Evolutionary conservation across 2,888 invertebrate species (phyloP), one percentile per base, ranked within the genome.

Genomic region (Melangyna quadrimaculata): DNA sequence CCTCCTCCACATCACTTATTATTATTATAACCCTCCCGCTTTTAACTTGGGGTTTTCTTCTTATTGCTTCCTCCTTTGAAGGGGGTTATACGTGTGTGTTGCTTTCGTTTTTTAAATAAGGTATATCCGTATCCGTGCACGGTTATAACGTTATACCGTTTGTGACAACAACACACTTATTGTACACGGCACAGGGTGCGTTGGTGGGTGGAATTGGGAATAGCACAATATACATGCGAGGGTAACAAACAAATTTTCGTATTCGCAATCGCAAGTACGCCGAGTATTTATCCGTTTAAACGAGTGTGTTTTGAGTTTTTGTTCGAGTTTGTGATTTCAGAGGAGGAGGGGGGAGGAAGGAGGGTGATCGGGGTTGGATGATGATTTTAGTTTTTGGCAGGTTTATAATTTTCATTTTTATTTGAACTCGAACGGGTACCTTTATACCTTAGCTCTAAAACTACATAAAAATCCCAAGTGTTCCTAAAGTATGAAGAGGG

Each of bases 161-260:
- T 79, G 63, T 53, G 69, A 78, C 73, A 82, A 29, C 19, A 73
- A 51, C 67, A 65, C 32, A n/a, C 51, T 51, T 19, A 8, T 65
- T 24, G 1, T 2, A 51, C 57, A 19, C 24, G 17, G 12, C 32
- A 35, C 17, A 45, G 45, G 45, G 63, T 65, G 45, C 29, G 63
- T 63, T 43, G n/a, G 43, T 43, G 61, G n/a, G n/a, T n/a, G n/a
- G n/a, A n/a, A n/a, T 37, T 37, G 3, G 40, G 4, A 24, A 40
- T 61, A 32, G 19, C 32, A 57, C 55, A 53, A 3, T 29, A 24
- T 57, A 12, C 10, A 1, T 57, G 8, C 10, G 63, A 40, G 37
- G 61, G 61, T 61, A 83, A 78, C 78, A 78, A 78, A 82, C 78
- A 82, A 83, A 51, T 70, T 83, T 79, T 71, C 57, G 55, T 63